Percentiles rank a stretch among this genome's conserved stretches.
Conservation (phyloP, 1,140 invertebrate genomes). For the Rhopalosiphum maidis region DNA sequence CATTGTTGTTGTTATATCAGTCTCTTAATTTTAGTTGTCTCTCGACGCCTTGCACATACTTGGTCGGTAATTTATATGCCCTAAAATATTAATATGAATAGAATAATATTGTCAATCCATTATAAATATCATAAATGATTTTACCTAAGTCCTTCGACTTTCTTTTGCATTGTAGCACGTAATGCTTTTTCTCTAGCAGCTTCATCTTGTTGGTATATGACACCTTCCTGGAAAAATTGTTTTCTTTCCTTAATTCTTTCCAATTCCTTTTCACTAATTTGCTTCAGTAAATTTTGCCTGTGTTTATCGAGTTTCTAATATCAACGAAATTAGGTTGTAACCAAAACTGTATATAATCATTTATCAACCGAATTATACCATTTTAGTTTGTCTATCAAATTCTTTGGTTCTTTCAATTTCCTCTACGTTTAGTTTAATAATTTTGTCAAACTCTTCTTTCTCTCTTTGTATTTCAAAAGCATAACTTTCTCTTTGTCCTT, state of each 20-base stretch:
- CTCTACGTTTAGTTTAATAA: constrained; percentile 3
- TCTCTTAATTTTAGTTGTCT: constrained; percentile 57
- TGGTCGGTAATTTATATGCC: constrained; percentile 59
- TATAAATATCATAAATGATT: not conserved
- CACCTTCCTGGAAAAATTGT: constrained; percentile 71
- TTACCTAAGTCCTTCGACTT: constrained; percentile 67
- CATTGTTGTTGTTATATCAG: not conserved
- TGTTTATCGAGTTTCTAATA: constrained; percentile 59
- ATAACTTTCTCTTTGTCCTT: constrained; percentile 65
- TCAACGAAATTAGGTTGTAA: not conserved
- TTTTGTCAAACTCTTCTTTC: constrained; percentile 66
- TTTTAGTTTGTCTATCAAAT: not conserved
- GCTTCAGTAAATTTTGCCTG: constrained; percentile 64
- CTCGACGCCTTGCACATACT: constrained; percentile 59
- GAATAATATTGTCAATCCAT: not conserved
- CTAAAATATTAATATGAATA: constrained; percentile 58
- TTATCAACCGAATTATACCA: not conserved
- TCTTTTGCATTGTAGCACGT: constrained; percentile 67
- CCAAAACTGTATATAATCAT: not conserved
- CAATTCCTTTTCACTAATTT: constrained; percentile 74
- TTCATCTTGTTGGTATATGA: constrained; percentile 65
- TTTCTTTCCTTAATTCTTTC: constrained; percentile 68
- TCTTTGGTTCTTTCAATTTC: constrained; percentile 38
- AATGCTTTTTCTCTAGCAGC: constrained; percentile 66
- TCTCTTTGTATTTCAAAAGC: constrained; percentile 70